Conservation (phyloP, 2,113 vertebrate genomes). For the Geococcyx californianus region DNA sequence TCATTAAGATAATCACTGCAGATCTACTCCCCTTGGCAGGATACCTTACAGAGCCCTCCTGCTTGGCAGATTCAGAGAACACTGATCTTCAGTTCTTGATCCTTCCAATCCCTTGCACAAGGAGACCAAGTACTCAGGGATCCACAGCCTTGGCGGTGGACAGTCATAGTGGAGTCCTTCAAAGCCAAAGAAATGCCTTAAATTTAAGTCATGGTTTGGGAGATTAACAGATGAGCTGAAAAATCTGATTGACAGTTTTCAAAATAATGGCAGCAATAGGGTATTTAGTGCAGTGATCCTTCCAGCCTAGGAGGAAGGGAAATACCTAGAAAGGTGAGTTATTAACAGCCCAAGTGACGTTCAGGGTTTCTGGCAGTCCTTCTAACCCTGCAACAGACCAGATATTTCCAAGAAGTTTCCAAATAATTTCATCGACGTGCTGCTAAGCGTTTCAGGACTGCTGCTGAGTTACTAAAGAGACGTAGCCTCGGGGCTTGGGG, state of each 20-base stretch:
- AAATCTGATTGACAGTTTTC: background rate
- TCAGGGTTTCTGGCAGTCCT: background rate
- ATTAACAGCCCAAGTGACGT: background rate
- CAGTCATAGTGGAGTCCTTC: background rate
- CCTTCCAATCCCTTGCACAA: background rate
- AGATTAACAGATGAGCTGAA: background rate
- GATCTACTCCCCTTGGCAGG: constrained; percentile 16
- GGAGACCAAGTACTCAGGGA: background rate
- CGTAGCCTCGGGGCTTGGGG: background rate
- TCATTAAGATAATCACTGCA: background rate
- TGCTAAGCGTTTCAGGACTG: background rate
- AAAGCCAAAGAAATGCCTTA: background rate
- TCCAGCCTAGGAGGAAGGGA: background rate
- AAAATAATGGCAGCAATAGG: background rate
- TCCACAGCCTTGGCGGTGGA: background rate
- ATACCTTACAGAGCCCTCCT: background rate
- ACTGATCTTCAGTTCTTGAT: accelerated
- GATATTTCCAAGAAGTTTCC: background rate
- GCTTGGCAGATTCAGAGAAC: background rate
- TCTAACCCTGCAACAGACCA: background rate
- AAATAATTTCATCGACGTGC: background rate
- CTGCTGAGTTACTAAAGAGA: background rate
- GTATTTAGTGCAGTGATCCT: background rate
- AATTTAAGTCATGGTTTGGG: background rate
- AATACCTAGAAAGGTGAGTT: background rate